phyloP scores from a whole-genome alignment of 2,797 vertebrate genomes.

The Chaetodon trifasciatus region DNA sequence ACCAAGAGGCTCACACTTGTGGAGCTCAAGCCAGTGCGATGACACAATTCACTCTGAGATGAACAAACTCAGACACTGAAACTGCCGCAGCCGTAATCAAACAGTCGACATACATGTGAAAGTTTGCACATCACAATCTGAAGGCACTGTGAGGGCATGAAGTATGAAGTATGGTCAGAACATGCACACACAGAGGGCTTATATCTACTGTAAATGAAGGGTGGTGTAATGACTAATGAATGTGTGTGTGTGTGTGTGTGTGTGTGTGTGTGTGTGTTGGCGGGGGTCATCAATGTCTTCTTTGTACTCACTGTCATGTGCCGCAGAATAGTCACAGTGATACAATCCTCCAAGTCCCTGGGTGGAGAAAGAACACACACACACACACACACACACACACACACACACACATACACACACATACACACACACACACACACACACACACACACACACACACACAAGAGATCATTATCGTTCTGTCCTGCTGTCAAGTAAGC shows the following conservation, averaged over 20 bases:
- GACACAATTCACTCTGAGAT: neutral
- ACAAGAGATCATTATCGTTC: conserved; percentile 44
- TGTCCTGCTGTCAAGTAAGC: conserved; percentile 62
- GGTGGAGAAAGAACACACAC: conserved; percentile 40
- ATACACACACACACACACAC: neutral
- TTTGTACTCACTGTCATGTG: conserved; percentile 87
- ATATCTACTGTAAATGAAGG: conserved; percentile 29
- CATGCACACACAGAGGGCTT: conserved; percentile 42
- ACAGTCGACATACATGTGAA: conserved; percentile 1
- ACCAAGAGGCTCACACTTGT: neutral
- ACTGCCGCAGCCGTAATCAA: conserved; percentile 3
- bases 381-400: conserved; percentile 13
- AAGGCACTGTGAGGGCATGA: conserved; percentile 10
- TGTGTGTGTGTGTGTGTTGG: conserved; percentile 18
- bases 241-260: neutral
- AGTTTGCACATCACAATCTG: neutral
- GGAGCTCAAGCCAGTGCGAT: neutral
- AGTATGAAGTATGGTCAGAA: conserved; percentile 46
- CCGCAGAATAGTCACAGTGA: conserved; percentile 92
- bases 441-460: conserved; percentile 8
- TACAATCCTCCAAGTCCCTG: conserved; percentile 92
- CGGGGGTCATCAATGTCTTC: conserved; percentile 46
- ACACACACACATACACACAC: conserved; percentile 11
- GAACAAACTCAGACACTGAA: conserved; percentile 18
- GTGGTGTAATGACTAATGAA: conserved; percentile 13